Percentiles rank a stretch among this genome's conserved stretches.
phyloP scores from a whole-genome alignment of 2,113 vertebrate species.

The Pelvicachromis taeniatus region DNA sequence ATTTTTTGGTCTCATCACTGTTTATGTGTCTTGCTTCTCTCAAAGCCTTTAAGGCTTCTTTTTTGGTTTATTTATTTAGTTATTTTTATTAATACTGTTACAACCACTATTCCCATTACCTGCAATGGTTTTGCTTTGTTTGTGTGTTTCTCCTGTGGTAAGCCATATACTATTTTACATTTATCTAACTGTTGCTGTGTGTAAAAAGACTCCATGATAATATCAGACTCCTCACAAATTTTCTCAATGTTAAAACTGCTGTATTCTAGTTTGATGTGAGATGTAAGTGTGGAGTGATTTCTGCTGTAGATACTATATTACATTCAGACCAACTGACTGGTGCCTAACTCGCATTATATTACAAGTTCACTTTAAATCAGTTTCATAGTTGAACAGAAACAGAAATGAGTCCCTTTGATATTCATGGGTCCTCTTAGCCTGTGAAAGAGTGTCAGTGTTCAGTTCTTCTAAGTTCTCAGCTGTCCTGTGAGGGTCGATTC shows the following conservation, averaged over 20 bases:
- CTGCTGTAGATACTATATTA: background rate
- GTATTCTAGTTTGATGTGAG: background rate
- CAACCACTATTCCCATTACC: background rate
- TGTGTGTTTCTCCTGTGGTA: background rate
- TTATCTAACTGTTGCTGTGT: background rate
- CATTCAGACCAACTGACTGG: background rate
- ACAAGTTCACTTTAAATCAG: background rate
- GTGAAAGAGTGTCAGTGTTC: background rate
- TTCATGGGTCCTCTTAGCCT: background rate
- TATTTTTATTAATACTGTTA: background rate
- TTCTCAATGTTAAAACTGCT: background rate
- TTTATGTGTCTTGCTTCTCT: background rate
- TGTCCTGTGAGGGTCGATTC: background rate
- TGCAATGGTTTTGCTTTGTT: background rate
- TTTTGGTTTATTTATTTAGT: background rate
- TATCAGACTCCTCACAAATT: background rate
- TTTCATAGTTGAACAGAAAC: background rate
- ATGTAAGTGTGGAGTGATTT: background rate
- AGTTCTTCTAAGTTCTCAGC: fast-evolving
- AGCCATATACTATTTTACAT: background rate
- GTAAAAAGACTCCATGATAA: background rate
- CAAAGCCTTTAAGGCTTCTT: no score
- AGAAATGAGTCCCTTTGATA: background rate
- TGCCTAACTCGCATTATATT: background rate
- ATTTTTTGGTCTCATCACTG: background rate